Percentiles rank a stretch among this genome's conserved stretches.
Conservation (phyloP, 2,888 invertebrate genomes). For the Mactromeris polynyma region DNA sequence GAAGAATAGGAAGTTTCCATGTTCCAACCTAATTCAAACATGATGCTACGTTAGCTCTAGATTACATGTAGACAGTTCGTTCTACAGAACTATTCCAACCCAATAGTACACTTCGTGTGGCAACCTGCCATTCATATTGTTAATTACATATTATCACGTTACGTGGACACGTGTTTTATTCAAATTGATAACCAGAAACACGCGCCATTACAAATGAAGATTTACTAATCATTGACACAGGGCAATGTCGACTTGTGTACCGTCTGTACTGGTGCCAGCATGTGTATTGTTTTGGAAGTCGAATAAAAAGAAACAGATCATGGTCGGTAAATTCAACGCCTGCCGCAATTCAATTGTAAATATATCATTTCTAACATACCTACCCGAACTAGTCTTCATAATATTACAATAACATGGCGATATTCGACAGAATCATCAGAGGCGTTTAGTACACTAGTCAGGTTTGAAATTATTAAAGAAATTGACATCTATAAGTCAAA, state of each 20-base stretch:
- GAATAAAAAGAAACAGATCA: background rate
- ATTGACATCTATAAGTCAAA: too few species aligned
- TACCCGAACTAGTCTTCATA: background rate
- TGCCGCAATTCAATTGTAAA: background rate
- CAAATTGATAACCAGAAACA: background rate
- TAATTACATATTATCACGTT: background rate
- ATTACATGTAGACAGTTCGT: too few species aligned
- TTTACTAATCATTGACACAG: background rate
- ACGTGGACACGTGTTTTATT: conserved; percentile 1
- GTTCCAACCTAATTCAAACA: too few species aligned
- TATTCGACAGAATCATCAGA: background rate
- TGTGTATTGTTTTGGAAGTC: background rate
- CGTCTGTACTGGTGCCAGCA: background rate
- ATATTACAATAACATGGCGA: background rate
- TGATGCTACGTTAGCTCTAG: too few species aligned
- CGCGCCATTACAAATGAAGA: background rate
- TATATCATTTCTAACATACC: background rate
- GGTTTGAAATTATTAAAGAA: too few species aligned
- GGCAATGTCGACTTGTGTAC: background rate
- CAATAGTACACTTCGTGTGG: background rate
- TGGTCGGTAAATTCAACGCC: background rate
- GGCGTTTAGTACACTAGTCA: too few species aligned
- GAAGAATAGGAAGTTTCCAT: too few species aligned
- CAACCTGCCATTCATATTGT: background rate
- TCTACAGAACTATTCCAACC: too few species aligned